Base-by-base conservation (phyloP, 2,888 invertebrate genomes). In the Pomacea canaliculata region DNA sequence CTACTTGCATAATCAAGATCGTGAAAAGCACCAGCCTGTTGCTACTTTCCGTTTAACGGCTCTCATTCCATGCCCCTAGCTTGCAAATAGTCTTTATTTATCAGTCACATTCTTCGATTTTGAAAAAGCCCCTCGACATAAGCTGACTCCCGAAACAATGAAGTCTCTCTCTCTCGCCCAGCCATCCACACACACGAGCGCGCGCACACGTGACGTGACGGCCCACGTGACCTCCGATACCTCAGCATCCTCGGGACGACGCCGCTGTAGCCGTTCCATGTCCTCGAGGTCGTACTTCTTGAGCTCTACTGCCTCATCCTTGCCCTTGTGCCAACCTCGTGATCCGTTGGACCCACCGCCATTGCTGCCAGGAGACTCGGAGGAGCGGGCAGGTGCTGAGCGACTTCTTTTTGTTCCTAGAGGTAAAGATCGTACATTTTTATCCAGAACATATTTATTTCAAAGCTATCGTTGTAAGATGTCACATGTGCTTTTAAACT, bases 201-300 rank as follows among this genome's bases (percentile, higher is more conserved):
- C 16, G 1, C 16, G 10, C 16, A 2, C 16, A 7, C 51, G 51
- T 56, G 51, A 56, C 7, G 51, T 56, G 12, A 56, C 8, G 51
- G 51, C 8, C 51, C 10, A 16, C 2, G 8, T 56, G 51, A 10
- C 4, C 18, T 27, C 37, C 8, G 80, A 78, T 79, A 89, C 90
- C 86, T 89, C 87, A 23, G 83, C 83, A 70, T 92, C 92, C 83
- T 91, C 86, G 85, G 91, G 81, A 86, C 92, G 87, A 87, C 92
- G 89, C 83, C 91, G 89, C 83, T 92, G 92, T 90, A 92, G 86
- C 83, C 91, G 89, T 87, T 92, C 92, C 83, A 92, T 91, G 88
- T 92, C 92, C 86, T 92, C 92, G 84, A 89, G 89, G 88, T 92
- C 92, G 88, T 92, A 93, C 71, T 88, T 83, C 77, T 88, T 85